Percentiles rank a stretch among this genome's conserved stretches.
Conservation (phyloP, 1,140 invertebrate species). For the Palaemon carinicauda region DNA sequence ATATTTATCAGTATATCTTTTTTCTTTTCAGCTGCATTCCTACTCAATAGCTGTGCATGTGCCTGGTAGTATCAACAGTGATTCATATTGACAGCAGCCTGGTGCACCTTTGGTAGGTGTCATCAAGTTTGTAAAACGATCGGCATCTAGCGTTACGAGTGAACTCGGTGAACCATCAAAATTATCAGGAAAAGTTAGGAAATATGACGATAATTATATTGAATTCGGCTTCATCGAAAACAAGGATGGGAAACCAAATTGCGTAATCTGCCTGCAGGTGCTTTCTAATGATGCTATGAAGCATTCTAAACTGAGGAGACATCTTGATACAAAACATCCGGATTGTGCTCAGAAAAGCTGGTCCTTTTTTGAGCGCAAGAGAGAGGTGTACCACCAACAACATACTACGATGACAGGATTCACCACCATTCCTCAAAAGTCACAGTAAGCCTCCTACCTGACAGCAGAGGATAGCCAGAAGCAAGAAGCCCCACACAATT, state of each 20-base stretch:
- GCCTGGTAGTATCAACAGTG: conserved; percentile 29
- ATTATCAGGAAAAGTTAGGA: conserved; percentile 31
- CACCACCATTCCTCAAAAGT: conserved; percentile 5
- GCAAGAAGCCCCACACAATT: too few relatives aligned
- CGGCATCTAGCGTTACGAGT: conserved; percentile 29
- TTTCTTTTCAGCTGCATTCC: too few relatives aligned
- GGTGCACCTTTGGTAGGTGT: background rate
- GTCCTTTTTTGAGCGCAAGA: conserved; percentile 16
- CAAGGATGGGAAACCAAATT: background rate
- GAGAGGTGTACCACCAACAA: conserved; percentile 22
- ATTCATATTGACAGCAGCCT: conserved; percentile 7
- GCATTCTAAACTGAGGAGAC: conserved; percentile 25
- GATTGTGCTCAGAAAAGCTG: too few relatives aligned
- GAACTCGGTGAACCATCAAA: conserved; percentile 17
- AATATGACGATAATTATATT: conserved; percentile 35
- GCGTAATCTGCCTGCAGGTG: conserved; percentile 17
- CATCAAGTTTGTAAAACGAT: conserved; percentile 33
- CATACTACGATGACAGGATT: conserved; percentile 26
- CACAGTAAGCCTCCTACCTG: conserved; percentile 28
- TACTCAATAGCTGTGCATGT: background rate
- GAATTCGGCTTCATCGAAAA: too few relatives aligned
- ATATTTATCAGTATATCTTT: too few relatives aligned
- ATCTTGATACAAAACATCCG: conserved; percentile 14
- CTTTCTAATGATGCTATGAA: conserved; percentile 29
- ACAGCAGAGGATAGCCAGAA: too few relatives aligned